Conservation (phyloP, 2,888 invertebrate genomes). For the Nomada goodeniana region DNA sequence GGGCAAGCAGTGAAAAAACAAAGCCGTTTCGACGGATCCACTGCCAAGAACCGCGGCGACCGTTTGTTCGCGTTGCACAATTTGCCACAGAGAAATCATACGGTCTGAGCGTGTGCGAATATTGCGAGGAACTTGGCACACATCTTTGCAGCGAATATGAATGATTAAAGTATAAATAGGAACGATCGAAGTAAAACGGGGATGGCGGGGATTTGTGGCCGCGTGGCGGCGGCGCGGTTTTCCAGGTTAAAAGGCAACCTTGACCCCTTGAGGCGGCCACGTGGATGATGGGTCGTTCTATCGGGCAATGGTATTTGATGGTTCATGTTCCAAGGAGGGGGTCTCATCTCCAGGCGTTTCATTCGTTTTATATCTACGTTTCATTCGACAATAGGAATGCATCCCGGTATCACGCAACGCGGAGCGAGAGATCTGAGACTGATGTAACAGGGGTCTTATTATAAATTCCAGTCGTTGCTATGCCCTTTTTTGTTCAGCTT, state of each 20-base stretch:
- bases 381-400: conserved; percentile 32
- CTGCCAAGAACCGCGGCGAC: conserved; percentile 20
- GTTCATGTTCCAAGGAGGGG: not conserved
- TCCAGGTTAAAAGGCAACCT: conserved; percentile 71
- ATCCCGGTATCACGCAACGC: conserved; percentile 28
- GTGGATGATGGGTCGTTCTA: conserved; percentile 20
- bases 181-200: not conserved
- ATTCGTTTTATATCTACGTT: conserved; percentile 8
- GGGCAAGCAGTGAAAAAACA: conserved; percentile 10
- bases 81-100: conserved; percentile 14
- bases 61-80: conserved; percentile 21
- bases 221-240: conserved; percentile 24
- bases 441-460: conserved; percentile 49
- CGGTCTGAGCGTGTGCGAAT: not conserved
- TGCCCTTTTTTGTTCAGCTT: conserved; percentile 46
- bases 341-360: conserved; percentile 27
- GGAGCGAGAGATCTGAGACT: not conserved
- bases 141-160: conserved; percentile 11
- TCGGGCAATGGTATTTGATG: conserved; percentile 51
- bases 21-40: conserved; percentile 7
- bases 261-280: conserved; percentile 66
- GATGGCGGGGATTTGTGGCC: conserved; percentile 15
- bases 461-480: conserved; percentile 39
- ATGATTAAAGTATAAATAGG: conserved; percentile 39
- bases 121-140: conserved; percentile 22